These are phyloP conservation scores for Drosophila lutescens DNA, from an alignment of 2,888 invertebrate genomes.

Conservation along the genomic window DNA sequence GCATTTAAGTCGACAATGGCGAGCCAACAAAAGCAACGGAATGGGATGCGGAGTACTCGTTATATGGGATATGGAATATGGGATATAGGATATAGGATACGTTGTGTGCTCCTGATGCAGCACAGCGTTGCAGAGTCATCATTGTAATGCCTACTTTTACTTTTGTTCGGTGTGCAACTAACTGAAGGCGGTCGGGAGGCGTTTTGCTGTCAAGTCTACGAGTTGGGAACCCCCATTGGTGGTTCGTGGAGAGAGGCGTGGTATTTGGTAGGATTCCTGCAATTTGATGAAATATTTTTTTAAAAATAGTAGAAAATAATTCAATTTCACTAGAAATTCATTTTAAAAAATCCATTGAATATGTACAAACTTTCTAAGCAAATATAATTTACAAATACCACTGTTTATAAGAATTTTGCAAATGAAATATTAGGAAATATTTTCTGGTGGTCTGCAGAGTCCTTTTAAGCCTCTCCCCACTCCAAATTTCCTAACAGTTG, in stretches of 20 bases:
- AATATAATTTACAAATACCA: no score
- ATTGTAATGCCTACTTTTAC: slow-evolving; percentile 62
- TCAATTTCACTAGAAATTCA: background rate
- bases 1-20: slow-evolving; percentile 77
- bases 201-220: slow-evolving; percentile 54
- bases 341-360: no score
- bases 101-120: slow-evolving; percentile 25
- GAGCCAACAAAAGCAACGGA: slow-evolving; percentile 56
- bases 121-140: slow-evolving; percentile 17
- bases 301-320: background rate
- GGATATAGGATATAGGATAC: slow-evolving; percentile 22
- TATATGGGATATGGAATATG: slow-evolving; percentile 28
- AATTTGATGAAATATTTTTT: background rate
- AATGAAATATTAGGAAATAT: background rate
- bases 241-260: background rate
- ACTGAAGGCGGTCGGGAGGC: slow-evolving; percentile 43
- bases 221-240: background rate
- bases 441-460: background rate
- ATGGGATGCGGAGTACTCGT: slow-evolving; percentile 42
- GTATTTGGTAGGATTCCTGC: background rate
- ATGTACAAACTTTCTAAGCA: no score
- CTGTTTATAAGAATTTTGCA: background rate
- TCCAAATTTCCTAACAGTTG: background rate
- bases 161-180: slow-evolving; percentile 43
- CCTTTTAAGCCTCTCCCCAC: background rate